These are phyloP conservation scores for Corydoras sp. DNA, from an alignment of 2,113 vertebrate genomes.

Conservation along the genomic window DNA sequence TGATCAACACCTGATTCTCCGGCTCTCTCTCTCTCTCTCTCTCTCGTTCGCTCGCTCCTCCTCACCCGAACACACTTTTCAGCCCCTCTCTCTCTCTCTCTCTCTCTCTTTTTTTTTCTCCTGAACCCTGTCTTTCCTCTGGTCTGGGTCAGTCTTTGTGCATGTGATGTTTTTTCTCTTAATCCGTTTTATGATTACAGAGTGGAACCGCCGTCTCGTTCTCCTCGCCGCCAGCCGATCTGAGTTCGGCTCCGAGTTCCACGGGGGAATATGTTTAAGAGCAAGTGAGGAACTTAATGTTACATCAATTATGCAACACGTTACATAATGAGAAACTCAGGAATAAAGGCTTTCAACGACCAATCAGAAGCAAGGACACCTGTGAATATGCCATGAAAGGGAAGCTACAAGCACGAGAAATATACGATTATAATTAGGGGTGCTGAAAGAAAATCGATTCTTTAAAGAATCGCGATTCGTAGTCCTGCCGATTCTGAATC, in stretches of 20 bases:
- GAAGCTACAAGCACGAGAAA: not conserved
- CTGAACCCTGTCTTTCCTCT: not conserved
- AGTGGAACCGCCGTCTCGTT: not conserved
- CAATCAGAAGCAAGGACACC: too few species aligned
- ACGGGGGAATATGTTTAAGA: conserved; percentile 1
- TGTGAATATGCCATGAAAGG: too few species aligned
- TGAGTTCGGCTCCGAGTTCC: not conserved
- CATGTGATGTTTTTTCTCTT: not conserved
- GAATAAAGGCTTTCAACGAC: not conserved
- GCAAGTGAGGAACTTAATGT: not conserved
- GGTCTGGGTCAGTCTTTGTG: not conserved
- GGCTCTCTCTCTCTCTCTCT: not conserved
- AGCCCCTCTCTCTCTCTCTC: too few species aligned
- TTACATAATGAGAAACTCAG: not conserved
- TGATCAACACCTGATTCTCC: conserved; percentile 28
- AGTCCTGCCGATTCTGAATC: too few species aligned
- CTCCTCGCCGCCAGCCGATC: not conserved
- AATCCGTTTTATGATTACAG: not conserved
- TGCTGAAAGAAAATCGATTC: too few species aligned
- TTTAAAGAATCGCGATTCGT: too few species aligned
- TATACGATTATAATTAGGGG: not conserved
- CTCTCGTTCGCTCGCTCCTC: not conserved
- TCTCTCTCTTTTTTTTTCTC: too few species aligned
- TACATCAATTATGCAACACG: not conserved
- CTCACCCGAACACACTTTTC: too few species aligned